Conservation (phyloP, 2,113 vertebrate genomes). For the Synodontis membranacea region DNA sequence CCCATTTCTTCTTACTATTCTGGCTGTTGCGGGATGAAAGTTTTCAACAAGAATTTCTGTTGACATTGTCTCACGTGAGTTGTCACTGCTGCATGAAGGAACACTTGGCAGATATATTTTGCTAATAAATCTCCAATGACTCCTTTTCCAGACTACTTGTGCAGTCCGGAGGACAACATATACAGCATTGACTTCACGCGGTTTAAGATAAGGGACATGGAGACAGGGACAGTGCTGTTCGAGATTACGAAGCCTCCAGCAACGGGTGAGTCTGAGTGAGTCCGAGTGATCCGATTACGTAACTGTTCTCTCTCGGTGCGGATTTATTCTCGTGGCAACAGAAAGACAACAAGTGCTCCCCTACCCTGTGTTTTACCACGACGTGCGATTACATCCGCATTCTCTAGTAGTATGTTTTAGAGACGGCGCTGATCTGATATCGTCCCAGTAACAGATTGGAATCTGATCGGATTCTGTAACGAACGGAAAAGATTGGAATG, state of each 20-base stretch:
- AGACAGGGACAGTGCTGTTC: conserved; percentile 92
- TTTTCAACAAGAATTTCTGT: neutral
- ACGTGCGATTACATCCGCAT: neutral
- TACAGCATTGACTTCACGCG: conserved; percentile 96
- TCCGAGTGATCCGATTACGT: neutral
- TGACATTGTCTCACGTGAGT: neutral
- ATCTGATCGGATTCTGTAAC: neutral
- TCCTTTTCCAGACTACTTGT: conserved; percentile 85
- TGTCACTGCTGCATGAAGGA: neutral
- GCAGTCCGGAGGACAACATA: conserved; percentile 90
- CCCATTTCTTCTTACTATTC: neutral
- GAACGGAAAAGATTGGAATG: neutral
- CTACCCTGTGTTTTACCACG: neutral
- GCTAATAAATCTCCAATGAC: neutral
- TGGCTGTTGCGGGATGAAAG: neutral
- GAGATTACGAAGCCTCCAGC: conserved; percentile 96
- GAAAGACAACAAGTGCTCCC: neutral
- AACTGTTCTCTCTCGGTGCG: neutral
- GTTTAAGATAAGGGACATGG: conserved; percentile 99
- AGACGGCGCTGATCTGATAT: neutral
- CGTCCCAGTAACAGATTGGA: neutral
- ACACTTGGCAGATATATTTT: neutral
- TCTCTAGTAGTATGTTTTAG: neutral
- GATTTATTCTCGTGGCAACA: neutral
- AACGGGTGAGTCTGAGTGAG: conserved; percentile 69